Conservation (phyloP, 2,888 invertebrate genomes). For the Blastobasis adustella region DNA sequence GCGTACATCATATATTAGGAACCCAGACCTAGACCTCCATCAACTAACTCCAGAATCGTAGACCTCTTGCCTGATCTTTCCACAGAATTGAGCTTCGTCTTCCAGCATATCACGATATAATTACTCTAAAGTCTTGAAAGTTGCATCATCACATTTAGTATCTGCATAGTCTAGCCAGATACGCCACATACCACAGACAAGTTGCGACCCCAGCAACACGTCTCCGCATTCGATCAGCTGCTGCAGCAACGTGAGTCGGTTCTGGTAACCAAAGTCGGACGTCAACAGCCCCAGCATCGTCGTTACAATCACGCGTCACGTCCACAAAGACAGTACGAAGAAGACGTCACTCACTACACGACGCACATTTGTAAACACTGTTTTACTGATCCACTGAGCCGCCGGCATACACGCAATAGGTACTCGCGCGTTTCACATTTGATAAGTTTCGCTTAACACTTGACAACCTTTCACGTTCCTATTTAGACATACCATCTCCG, state of each 20-base stretch:
- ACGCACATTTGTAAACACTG: not conserved
- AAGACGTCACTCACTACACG: slow-evolving; percentile 5
- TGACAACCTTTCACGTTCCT: not conserved
- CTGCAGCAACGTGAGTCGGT: slow-evolving; percentile 53
- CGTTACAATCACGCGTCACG: slow-evolving; percentile 2
- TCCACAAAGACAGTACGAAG: too few species aligned
- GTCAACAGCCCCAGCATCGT: slow-evolving; percentile 61
- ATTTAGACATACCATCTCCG: too few species aligned
- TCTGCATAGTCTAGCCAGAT: slow-evolving; percentile 11
- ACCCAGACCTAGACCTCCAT: too few species aligned
- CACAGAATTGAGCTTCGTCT: too few species aligned
- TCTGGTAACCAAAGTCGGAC: slow-evolving; percentile 60
- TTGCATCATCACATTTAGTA: slow-evolving; percentile 4
- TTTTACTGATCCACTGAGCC: not conserved
- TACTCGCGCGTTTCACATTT: not conserved
- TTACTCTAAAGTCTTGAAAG: too few species aligned
- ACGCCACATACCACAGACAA: slow-evolving; percentile 41
- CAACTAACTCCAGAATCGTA: too few species aligned
- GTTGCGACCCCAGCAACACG: slow-evolving; percentile 46
- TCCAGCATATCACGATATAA: too few species aligned
- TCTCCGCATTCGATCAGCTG: slow-evolving; percentile 65
- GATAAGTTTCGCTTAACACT: not conserved
- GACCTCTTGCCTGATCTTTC: too few species aligned
- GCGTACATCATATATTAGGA: too few species aligned
- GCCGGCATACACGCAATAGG: not conserved